These are phyloP conservation scores for Lasioglossum vierecki DNA, from an alignment of 2,888 invertebrate genomes.

Conservation along the genomic window DNA sequence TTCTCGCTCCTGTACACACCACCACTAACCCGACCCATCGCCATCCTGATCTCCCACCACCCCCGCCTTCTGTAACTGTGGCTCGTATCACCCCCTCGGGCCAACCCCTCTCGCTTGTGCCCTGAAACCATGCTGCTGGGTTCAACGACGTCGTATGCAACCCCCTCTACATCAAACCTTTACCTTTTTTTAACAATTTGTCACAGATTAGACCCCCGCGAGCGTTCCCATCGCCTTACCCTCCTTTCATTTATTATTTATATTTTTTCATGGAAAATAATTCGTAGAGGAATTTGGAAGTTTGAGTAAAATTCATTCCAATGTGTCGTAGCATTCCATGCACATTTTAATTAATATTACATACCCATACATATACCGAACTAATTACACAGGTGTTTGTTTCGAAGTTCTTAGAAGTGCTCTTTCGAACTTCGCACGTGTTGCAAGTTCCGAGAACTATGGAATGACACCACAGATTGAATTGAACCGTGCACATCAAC, in stretches of 20 bases:
- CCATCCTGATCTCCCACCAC: constrained; percentile 60
- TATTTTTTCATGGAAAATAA: neutral
- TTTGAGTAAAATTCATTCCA: neutral
- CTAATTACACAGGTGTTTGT: neutral
- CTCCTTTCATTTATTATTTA: constrained; percentile 52
- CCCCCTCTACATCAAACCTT: constrained; percentile 56
- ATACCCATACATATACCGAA: neutral
- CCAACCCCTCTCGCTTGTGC: constrained; percentile 55
- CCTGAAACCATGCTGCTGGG: constrained; percentile 46
- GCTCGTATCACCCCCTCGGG: constrained; percentile 61
- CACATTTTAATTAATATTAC: neutral
- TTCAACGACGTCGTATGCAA: constrained; percentile 50
- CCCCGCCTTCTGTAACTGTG: constrained; percentile 56
- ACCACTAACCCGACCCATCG: constrained; percentile 69
- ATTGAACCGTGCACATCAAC: neutral
- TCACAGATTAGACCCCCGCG: constrained; percentile 79
- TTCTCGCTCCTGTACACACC: constrained; percentile 74
- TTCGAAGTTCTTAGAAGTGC: neutral
- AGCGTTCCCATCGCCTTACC: constrained; percentile 77
- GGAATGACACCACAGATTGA: neutral
- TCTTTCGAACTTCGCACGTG: constrained; percentile 1
- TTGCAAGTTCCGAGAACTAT: neutral
- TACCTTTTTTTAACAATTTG: constrained; percentile 78
- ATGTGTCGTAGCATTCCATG: neutral
- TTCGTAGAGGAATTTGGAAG: neutral